Evolutionary conservation across 2,797 vertebrate species (phyloP), one percentile per base, ranked within the genome.

Genomic region (Sebastes minor): DNA sequence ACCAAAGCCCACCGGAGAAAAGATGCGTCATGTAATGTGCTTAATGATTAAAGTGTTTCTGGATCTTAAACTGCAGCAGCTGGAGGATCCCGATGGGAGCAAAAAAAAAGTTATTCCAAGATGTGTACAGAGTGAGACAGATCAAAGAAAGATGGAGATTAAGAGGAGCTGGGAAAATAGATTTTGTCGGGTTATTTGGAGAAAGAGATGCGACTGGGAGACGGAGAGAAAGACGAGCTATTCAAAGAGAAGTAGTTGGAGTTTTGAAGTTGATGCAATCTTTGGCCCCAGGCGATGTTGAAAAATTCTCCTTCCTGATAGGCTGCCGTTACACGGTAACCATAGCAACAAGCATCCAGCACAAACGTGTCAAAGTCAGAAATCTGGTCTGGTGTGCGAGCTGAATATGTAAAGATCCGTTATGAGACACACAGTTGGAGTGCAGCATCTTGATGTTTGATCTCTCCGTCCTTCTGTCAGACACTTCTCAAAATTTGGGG

Each of bases 321-420:
- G 91, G 88, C 23, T 1, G 49, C 68, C 42, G 74, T 86, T 76
- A 49, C 60, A 25, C 6, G 3, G 90, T 86, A 88, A 53, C 91
- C 89, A 91, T 91, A 74, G 91, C 91, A 94, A 94, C 93, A 88
- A 69, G 63, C 87, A 80, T 67, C 81, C 84, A 80, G 78, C 38
- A 61, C 32, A 68, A 75, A 80, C 4, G 56, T 89, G 84, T 80
- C 69, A 87, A 82, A 85, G 62, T 68, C 33, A 59, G 42, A 61
- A 70, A 65, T 76, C 27, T 80, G 70, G 32, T 72, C 32, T 52
- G 75, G 25, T 83, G 78, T 65, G 49, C 9, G 1, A 74, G 82
- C 71, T 74, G 80, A 84, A 84, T 86, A 55, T 16, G 20, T 73
- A 79, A 83, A 86, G 82, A 88, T 85, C 49, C 81, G 27, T 80